A percentile compares a stretch with the other conserved stretches of the same genome.
phyloP scores from a whole-genome alignment of 1,140 invertebrate genomes.

The Grapholita molesta region DNA sequence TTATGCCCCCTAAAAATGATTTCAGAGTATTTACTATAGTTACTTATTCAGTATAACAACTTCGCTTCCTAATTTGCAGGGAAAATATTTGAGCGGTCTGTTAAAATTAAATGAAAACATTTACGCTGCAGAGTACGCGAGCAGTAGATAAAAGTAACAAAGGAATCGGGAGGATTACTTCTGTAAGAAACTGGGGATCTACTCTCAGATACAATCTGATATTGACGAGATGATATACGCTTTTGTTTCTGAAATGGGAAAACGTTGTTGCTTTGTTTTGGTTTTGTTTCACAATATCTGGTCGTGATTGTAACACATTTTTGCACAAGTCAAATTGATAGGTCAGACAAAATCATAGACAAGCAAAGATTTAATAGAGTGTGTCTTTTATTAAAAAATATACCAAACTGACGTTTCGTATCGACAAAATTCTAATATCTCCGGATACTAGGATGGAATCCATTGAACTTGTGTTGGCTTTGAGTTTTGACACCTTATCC shows the following conservation, averaged over 20 bases:
- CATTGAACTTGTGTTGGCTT: no score
- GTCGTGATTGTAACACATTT: background rate
- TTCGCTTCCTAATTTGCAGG: background rate
- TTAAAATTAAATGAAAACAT: slow-evolving; percentile 16
- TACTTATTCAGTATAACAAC: background rate
- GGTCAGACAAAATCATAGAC: no score
- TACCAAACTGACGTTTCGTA: no score
- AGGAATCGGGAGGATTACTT: background rate
- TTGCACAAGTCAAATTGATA: no score
- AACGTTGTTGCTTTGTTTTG: background rate
- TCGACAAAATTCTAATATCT: no score
- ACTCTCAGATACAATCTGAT: background rate
- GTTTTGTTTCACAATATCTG: background rate
- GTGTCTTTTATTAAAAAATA: no score
- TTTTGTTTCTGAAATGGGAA: background rate
- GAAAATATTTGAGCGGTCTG: background rate
- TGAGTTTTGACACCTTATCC: no score
- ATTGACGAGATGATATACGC: background rate
- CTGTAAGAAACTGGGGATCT: background rate
- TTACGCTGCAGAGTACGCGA: background rate
- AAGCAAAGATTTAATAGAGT: no score
- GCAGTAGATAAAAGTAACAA: background rate
- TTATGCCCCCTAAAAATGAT: background rate
- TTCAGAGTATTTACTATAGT: background rate
- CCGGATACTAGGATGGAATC: no score